These are phyloP conservation scores for Latrodectus elegans DNA, from an alignment of 2,888 invertebrate species.

Conservation along the genomic window DNA sequence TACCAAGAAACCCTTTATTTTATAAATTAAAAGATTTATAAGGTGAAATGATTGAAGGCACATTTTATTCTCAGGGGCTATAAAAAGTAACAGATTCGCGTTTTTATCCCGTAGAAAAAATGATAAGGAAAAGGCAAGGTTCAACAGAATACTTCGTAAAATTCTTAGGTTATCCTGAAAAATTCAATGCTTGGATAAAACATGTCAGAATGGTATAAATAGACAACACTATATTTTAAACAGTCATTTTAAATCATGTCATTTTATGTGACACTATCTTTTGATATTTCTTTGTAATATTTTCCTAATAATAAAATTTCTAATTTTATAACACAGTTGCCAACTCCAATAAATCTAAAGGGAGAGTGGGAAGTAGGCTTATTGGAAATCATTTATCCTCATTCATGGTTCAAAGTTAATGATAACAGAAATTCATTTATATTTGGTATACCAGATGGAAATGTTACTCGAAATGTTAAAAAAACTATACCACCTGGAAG, in stretches of 20 bases:
- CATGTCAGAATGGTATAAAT: not conserved
- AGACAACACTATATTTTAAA: too few relatives aligned
- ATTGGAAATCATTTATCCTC: constrained; percentile 69
- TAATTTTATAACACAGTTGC: constrained; percentile 71
- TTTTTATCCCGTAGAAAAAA: too few relatives aligned
- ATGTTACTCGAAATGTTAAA: too few relatives aligned
- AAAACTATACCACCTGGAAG: too few relatives aligned
- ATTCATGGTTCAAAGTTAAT: constrained; percentile 2
- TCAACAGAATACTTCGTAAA: not conserved
- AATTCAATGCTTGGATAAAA: constrained; percentile 3
- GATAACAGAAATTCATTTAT: not conserved
- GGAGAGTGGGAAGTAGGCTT: constrained; percentile 72
- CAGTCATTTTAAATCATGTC: too few relatives aligned
- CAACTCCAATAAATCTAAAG: constrained; percentile 66
- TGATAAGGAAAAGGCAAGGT: too few relatives aligned
- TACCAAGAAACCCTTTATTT: too few relatives aligned
- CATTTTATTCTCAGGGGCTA: too few relatives aligned
- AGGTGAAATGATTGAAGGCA: too few relatives aligned
- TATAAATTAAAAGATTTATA: too few relatives aligned
- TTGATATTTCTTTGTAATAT: not conserved
- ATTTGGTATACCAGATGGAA: constrained; percentile 17
- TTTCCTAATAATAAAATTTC: constrained; percentile 71
- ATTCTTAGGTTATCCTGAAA: constrained; percentile 21
- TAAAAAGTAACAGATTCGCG: too few relatives aligned
- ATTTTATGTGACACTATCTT: too few relatives aligned